These are phyloP conservation scores for Heliconius ethilla DNA, from an alignment of 2,888 invertebrate genomes.

Conservation along the genomic window DNA sequence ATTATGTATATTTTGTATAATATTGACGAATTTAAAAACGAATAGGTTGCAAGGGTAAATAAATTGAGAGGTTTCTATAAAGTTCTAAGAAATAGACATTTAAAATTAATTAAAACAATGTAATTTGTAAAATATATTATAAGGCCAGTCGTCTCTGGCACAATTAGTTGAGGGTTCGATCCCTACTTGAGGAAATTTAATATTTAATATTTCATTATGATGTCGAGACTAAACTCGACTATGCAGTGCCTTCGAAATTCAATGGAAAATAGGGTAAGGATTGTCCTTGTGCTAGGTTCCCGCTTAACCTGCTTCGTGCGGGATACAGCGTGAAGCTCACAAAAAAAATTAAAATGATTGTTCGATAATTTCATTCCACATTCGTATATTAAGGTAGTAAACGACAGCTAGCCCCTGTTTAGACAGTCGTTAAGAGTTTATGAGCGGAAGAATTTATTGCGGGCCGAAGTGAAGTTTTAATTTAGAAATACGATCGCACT, in stretches of 20 bases:
- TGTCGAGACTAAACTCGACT: too few relatives aligned
- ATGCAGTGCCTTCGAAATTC: too few relatives aligned
- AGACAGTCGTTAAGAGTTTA: conserved; percentile 78
- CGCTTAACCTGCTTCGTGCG: too few relatives aligned
- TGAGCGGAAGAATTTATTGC: conserved; percentile 76
- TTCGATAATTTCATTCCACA: conserved; percentile 58
- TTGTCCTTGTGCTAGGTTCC: too few relatives aligned
- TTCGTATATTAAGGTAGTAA: conserved; percentile 68
- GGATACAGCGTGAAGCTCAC: too few relatives aligned
- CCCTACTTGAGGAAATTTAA: too few relatives aligned
- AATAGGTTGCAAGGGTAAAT: not conserved
- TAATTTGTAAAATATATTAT: conserved; percentile 27
- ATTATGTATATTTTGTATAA: not conserved
- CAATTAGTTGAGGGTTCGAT: too few relatives aligned
- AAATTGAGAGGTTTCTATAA: not conserved
- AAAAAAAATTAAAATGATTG: conserved; percentile 46
- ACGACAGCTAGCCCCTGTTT: conserved; percentile 77
- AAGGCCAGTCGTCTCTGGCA: too few relatives aligned
- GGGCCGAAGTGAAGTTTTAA: conserved; percentile 68
- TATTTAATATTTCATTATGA: too few relatives aligned
- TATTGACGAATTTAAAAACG: conserved; percentile 6
- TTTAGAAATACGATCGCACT: conserved; percentile 73
- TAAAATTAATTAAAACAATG: not conserved
- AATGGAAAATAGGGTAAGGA: too few relatives aligned
- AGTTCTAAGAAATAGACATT: not conserved